Evolutionary conservation across 2,113 vertebrate species (phyloP).

Genomic region (Ancistrus triradiatus): DNA sequence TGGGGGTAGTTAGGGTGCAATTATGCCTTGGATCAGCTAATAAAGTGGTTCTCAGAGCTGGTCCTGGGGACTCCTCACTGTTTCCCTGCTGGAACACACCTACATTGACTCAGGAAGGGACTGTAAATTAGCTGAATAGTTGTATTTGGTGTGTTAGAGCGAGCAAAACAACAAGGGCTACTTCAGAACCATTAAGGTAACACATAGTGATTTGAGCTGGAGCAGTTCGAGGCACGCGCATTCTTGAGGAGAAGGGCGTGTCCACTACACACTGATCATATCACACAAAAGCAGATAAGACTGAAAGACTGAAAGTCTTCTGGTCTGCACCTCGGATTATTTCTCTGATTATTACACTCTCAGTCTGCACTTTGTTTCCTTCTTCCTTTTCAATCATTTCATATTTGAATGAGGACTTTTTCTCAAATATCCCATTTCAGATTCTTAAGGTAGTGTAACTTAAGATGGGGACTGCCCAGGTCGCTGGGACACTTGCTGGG

Average conservation of each 20-base stretch:
- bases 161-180: too few relatives aligned
- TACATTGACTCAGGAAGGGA: too few relatives aligned
- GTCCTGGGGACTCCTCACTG: too few relatives aligned
- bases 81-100: too few relatives aligned
- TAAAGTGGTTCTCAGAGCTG: too few relatives aligned
- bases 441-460: too few relatives aligned
- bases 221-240: not conserved
- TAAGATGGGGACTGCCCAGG: not conserved
- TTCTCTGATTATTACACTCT: too few relatives aligned
- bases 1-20: not conserved
- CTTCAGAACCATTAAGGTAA: not conserved
- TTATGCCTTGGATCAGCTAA: too few relatives aligned
- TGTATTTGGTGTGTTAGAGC: too few relatives aligned
- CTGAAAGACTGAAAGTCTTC: not conserved
- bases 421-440: not conserved
- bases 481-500: not conserved
- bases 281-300: slow-evolving; percentile 15
- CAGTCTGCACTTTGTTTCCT: not conserved
- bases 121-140: too few relatives aligned
- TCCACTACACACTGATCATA: slow-evolving; percentile 4
- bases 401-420: not conserved
- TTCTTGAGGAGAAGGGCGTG: too few relatives aligned
- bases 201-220: too few relatives aligned
- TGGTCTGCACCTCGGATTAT: not conserved
- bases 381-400: not conserved